Conservation (phyloP, 2,113 vertebrate species). For the Megaceryle torquata region DNA sequence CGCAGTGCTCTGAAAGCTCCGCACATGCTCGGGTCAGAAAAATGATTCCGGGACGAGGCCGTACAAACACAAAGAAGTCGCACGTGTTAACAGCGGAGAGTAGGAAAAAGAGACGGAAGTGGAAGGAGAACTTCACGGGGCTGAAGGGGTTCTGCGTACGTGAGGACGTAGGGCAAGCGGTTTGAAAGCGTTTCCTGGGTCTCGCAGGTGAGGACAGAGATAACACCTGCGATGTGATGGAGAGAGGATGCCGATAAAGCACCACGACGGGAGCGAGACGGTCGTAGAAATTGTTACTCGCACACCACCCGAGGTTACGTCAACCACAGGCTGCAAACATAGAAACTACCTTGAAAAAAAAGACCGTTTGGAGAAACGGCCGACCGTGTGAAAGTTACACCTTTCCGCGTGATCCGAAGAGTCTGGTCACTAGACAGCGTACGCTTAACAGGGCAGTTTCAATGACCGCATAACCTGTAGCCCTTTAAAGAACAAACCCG, state of each 20-base stretch:
- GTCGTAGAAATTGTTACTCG: fast-evolving
- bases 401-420: not conserved
- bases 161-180: not conserved
- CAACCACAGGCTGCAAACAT: not conserved
- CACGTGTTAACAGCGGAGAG: not conserved
- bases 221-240: not conserved
- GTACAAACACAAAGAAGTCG: not conserved
- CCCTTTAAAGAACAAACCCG: no score
- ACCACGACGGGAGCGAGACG: not conserved
- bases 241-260: not conserved
- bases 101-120: not conserved
- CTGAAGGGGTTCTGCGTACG: fast-evolving
- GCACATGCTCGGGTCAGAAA: not conserved
- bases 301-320: not conserved
- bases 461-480: no score
- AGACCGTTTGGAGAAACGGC: no score
- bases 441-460: not conserved
- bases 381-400: not conserved
- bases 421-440: not conserved
- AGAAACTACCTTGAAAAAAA: no score
- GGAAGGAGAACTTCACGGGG: not conserved
- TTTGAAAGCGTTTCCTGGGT: not conserved
- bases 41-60: not conserved
- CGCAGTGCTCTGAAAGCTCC: not conserved
- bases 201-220: not conserved